phyloP scores from a whole-genome alignment of 2,888 invertebrate genomes.

The Agrilus biguttatus region DNA sequence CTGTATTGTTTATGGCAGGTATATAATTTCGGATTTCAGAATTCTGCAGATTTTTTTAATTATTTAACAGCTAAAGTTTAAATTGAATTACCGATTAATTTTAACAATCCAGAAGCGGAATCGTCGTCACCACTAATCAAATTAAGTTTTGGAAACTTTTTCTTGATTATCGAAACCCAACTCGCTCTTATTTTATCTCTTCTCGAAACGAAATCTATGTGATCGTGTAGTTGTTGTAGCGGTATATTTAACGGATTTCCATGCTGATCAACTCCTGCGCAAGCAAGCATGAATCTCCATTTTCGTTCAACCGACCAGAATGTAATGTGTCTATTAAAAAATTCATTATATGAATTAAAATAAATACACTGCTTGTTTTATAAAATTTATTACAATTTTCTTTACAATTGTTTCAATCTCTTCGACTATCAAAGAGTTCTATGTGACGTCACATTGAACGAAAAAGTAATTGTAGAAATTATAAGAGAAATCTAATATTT shows the following conservation, averaged over 20 bases:
- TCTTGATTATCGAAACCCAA: slow-evolving; percentile 24
- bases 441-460: no score
- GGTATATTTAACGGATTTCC: slow-evolving; percentile 16
- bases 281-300: slow-evolving; percentile 27
- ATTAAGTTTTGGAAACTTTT: slow-evolving; percentile 18
- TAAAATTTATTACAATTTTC: no score
- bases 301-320: slow-evolving; percentile 25
- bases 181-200: slow-evolving; percentile 23
- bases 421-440: neutral
- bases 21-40: no score
- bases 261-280: slow-evolving; percentile 22
- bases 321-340: slow-evolving; percentile 22
- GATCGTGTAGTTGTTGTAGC: slow-evolving; percentile 19
- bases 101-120: slow-evolving; percentile 25
- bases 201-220: slow-evolving; percentile 20
- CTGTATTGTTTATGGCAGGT: no score
- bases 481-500: no score
- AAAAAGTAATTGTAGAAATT: no score
- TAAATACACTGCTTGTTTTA: no score
- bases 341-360: no score
- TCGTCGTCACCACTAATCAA: slow-evolving; percentile 15
- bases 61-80: no score
- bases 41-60: no score
- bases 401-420: neutral
- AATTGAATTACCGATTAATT: slow-evolving; percentile 16